Evolutionary conservation across 1,140 invertebrate genomes (phyloP).

Genomic region (Hycleus phaleratus): DNA sequence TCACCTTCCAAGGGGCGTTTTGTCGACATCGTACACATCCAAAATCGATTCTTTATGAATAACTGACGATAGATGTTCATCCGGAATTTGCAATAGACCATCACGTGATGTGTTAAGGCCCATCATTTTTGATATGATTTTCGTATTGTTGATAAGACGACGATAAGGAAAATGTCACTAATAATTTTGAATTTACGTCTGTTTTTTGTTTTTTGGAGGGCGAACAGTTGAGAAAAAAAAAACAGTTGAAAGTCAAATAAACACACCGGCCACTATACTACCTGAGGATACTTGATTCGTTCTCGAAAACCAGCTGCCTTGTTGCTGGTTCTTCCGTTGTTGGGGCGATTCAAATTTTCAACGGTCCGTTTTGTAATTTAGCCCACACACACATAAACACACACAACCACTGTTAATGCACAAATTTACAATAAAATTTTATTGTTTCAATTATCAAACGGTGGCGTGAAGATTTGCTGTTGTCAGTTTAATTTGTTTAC

Average conservation of each 20-base stretch:
- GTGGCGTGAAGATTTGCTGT: background rate
- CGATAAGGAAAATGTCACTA: background rate
- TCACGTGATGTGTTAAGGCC: conserved; percentile 37
- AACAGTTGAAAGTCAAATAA: background rate
- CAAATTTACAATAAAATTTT: too few species aligned
- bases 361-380: too few species aligned
- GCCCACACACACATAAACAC: too few species aligned
- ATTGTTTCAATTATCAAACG: too few species aligned
- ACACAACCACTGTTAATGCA: too few species aligned
- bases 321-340: background rate
- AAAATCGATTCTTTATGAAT: conserved; percentile 55
- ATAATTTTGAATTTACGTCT: background rate
- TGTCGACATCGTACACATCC: conserved; percentile 58
- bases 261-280: background rate
- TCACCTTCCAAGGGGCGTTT: conserved; percentile 63
- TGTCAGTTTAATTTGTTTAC: background rate
- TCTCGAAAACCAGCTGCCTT: background rate
- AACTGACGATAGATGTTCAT: conserved; percentile 50
- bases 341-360: background rate
- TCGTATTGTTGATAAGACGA: background rate
- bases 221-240: background rate
- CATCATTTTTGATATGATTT: conserved; percentile 23
- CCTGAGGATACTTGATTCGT: conserved; percentile 5
- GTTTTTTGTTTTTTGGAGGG: too few species aligned
- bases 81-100: conserved; percentile 54